Base-by-base conservation (phyloP, 2,797 vertebrate genomes). In the Onychomys torridus region DNA sequence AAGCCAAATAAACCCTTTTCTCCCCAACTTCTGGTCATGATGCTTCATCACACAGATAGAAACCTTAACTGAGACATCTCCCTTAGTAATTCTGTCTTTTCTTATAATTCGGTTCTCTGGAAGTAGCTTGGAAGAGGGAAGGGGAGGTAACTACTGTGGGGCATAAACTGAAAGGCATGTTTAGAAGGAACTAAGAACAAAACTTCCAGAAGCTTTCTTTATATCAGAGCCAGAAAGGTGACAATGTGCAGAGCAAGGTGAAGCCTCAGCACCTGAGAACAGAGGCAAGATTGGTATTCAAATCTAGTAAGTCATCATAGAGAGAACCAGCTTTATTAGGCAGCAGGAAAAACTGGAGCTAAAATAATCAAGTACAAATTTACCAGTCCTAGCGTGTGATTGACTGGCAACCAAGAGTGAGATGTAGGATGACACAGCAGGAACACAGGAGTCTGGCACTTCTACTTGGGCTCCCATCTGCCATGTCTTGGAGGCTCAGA, bases 381-480 rank as follows among this genome's bases (percentile, higher is more conserved):
- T 78, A 95, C 78, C 79, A 43, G 7, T 84, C 52, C 75, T 83
- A 27, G 59, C 89, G 46, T 67, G 37, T 77, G 52, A 96, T 52
- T 96, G 81, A 90, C 78, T 89, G 85, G 78, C 92, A 96, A 92
- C 82, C 73, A 69, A 91, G 85, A 67, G 13, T 7, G 67, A 95
- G 90, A 67, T 73, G 52, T 59, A 67, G 61, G 37, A 61, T 89
- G 90, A 84, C 89, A 57, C 25, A 90, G 81, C 88, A 19, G 19
- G 88, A 94, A 29, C 78, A 82, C 88, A 23, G 69, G 75, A 95
- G 95, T 97, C 97, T 97, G 97, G 89, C 97, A 61, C 95, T 49
- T 96, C 57, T 87, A 89, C 78, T 69, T 95, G 92, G 95, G 78
- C 57, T 90, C 73, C 96, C 96, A 94, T 96, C 91, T 97, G 97